Percentiles rank a stretch among this genome's conserved stretches.
These are phyloP conservation scores for Alethe castanea DNA, from an alignment of 2,113 vertebrate genomes.

Conservation along the genomic window DNA sequence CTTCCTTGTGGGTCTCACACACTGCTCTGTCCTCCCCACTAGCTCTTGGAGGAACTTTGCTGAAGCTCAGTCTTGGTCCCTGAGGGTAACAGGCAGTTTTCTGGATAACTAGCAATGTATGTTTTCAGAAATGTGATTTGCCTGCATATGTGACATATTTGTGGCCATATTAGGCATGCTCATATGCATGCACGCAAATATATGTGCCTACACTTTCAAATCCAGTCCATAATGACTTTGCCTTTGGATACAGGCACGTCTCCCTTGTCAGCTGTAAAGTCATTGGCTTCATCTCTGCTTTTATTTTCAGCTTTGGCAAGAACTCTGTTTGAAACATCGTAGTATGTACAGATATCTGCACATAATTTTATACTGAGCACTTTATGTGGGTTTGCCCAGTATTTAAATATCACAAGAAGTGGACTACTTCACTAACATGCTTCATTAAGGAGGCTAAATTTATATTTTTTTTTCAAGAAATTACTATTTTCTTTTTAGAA, in stretches of 20 bases:
- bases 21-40: neutral
- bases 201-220: neutral
- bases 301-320: neutral
- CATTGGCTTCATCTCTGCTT: neutral
- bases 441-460: neutral
- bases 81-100: neutral
- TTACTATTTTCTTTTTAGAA: neutral
- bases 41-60: neutral
- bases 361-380: neutral
- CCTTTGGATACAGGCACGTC: neutral
- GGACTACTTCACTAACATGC: neutral
- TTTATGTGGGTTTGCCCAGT: neutral
- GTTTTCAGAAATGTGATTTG: slow-evolving; percentile 7
- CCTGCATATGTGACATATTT: slow-evolving; percentile 18
- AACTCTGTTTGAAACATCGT: neutral
- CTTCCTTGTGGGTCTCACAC: neutral
- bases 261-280: neutral
- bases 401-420: neutral
- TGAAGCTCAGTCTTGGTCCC: neutral
- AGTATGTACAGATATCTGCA: neutral
- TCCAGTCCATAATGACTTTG: neutral
- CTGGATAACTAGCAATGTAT: neutral
- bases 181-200: neutral
- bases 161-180: slow-evolving; percentile 12
- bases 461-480: neutral